phyloP scores from a whole-genome alignment of 2,888 invertebrate genomes.

The Aspidapion aeneum region DNA sequence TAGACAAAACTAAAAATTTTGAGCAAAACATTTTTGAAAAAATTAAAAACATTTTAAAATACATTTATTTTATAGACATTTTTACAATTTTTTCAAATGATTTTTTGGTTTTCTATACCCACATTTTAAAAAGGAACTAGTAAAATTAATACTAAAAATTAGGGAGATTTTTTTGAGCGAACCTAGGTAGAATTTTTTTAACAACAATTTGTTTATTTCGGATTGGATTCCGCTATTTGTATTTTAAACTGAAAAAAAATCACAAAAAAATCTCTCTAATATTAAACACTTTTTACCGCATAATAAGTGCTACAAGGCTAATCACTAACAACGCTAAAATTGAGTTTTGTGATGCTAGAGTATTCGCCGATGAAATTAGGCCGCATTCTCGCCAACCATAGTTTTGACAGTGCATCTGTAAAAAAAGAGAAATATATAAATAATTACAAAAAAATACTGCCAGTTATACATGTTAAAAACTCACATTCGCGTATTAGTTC shows the following conservation, averaged over 20 bases:
- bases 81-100: neutral
- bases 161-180: no score
- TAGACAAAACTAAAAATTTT: neutral
- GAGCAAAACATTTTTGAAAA: neutral
- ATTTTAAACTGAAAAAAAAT: no score
- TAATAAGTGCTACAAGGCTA: constrained; percentile 17
- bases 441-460: constrained; percentile 5
- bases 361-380: constrained; percentile 27
- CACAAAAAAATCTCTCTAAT: no score
- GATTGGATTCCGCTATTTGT: no score
- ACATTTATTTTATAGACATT: neutral
- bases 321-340: constrained; percentile 17
- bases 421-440: constrained; percentile 26
- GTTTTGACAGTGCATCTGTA: constrained; percentile 42
- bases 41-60: no score
- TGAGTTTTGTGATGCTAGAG: constrained; percentile 18
- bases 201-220: no score
- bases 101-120: neutral
- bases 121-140: neutral
- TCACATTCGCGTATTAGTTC: no score
- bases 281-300: constrained; percentile 18
- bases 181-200: no score
- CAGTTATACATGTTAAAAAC: no score
- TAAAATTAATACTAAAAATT: neutral
- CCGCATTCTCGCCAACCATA: constrained; percentile 41